These are phyloP conservation scores for Drosophila limbata DNA, from an alignment of 2,888 invertebrate species.

Conservation along the genomic window DNA sequence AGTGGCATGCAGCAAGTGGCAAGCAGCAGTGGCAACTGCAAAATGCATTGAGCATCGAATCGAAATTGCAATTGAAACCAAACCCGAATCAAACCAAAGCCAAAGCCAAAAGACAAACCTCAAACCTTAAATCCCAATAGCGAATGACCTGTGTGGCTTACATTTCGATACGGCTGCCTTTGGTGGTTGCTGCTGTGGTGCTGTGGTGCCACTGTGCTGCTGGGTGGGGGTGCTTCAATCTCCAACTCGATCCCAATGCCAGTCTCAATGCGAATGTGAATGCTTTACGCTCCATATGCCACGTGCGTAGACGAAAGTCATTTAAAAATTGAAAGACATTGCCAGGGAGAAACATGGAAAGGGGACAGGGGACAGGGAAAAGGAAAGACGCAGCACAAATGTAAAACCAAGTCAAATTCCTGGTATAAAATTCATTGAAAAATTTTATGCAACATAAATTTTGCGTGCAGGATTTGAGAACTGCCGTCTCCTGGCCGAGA, in stretches of 20 bases:
- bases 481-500: conserved; percentile 40
- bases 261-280: conserved; percentile 47
- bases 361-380: background rate
- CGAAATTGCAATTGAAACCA: background rate
- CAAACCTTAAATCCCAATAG: conserved; percentile 21
- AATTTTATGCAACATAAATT: conserved; percentile 84
- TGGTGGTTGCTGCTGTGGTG: conserved; percentile 38
- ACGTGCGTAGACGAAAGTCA: conserved; percentile 79
- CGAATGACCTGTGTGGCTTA: conserved; percentile 59
- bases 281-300: conserved; percentile 84
- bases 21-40: conserved; percentile 41
- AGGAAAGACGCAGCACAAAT: conserved; percentile 29
- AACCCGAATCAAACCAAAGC: background rate
- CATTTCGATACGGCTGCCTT: conserved; percentile 62
- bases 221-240: conserved; percentile 22
- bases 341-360: conserved; percentile 20
- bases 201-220: conserved; percentile 8
- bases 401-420: conserved; percentile 77
- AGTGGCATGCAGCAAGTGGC: conserved; percentile 20
- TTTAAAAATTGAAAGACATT: conserved; percentile 71
- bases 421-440: conserved; percentile 82
- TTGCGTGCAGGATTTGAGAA: conserved; percentile 76
- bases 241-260: conserved; percentile 24
- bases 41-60: conserved; percentile 35
- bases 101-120: conserved; percentile 16